A percentile compares a stretch with the other conserved stretches of the same genome.
Evolutionary conservation across 1,140 invertebrate genomes (phyloP).

Genomic region (Heliconius himera): DNA sequence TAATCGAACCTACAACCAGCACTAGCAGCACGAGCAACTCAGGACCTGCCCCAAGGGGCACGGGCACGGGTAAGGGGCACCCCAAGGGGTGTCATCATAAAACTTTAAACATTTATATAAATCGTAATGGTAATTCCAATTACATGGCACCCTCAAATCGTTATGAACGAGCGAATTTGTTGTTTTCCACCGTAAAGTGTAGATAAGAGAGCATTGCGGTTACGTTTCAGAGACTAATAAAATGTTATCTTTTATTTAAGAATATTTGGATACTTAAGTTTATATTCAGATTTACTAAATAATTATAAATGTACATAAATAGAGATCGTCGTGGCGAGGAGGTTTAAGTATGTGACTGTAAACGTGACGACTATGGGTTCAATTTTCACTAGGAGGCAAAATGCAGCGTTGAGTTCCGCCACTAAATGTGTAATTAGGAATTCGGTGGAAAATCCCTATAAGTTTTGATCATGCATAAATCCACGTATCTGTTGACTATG

Average conservation of each 20-base stretch:
- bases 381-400: no score
- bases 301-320: not conserved
- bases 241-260: conserved; percentile 50
- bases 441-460: no score
- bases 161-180: conserved; percentile 46
- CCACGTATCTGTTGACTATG: no score
- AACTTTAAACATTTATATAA: not conserved
- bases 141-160: conserved; percentile 42
- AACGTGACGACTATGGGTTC: no score
- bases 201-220: conserved; percentile 48
- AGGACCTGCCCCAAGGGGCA: not conserved
- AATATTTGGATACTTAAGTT: conserved; percentile 56
- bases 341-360: no score
- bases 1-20: no score
- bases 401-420: no score
- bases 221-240: conserved; percentile 48
- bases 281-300: conserved; percentile 24
- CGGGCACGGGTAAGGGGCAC: no score
- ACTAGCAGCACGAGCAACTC: no score
- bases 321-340: no score
- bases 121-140: conserved; percentile 47
- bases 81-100: not conserved
- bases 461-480: no score
- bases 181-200: conserved; percentile 45
- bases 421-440: no score